Evolutionary conservation across 2,888 invertebrate genomes (phyloP), one percentile per base, ranked within the genome.

Genomic region (Mimas tiliae): DNA sequence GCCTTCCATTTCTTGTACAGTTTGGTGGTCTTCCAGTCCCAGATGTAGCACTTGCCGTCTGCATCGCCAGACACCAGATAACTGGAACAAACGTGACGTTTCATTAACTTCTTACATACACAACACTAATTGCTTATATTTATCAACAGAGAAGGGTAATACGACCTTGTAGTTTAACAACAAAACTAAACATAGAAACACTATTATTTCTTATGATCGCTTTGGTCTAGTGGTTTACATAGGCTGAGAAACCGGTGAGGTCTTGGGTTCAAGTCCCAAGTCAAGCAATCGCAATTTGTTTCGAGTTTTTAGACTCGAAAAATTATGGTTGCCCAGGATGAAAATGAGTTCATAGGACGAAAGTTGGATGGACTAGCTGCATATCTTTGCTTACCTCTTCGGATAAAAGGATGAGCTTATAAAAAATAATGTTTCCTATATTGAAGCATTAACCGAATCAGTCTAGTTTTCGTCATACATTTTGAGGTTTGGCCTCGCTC

Each of bases 11-110:
- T 99, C 88, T 98, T 98, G 90, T 98, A 98, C 70, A 99, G 94
- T 91, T 99, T 99, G 71, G 99, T 99, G 0, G 99, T 98, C 87
- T 99, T 99, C 99, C 99, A 99, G 85, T 99, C 99, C 99, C 99
- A 99, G 55, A 99, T 96, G 89, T 98, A 99, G 79, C 98, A 96
- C 90, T 99, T 99, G 11, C 99, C 99, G 92, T 99, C 99, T 0
- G 99, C 99, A 89, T 99, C 99, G 0, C 99, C 99, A 0, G 99
- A 99, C 65, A 98, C 97, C 51, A 99, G 94, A 86, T 99, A 99
- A 81, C 99, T 98, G 91, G 19, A 95, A 95, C 84, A 87, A n/a
- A 88, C 42, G 45, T 68, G 42, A 58, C 58, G 42, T 42, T 38
- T 42, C 58, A 12, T 19, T 38, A n/a, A 19, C 16, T 6, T 34